Conservation (phyloP, 2,888 invertebrate species). For the Micoletzkya japonica region DNA sequence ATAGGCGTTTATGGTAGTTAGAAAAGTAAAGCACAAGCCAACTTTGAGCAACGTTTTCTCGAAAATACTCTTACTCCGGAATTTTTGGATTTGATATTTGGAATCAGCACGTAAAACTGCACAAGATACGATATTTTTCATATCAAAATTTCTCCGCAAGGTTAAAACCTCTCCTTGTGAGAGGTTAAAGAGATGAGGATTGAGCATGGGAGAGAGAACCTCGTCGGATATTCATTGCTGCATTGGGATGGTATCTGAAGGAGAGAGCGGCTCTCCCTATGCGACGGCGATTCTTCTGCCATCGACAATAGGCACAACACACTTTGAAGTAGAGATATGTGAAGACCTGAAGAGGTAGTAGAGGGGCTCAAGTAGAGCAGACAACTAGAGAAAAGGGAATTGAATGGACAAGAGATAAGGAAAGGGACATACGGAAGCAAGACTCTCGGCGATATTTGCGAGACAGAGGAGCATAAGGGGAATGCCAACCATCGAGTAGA, state of each 20-base stretch:
- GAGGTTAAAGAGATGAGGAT: too few relatives aligned
- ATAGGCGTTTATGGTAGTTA: too few relatives aligned
- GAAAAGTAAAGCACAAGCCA: too few relatives aligned
- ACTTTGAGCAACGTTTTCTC: too few relatives aligned
- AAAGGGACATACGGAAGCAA: conserved; percentile 65
- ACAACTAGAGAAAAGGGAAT: not conserved
- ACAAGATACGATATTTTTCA: not conserved
- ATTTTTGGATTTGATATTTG: too few relatives aligned
- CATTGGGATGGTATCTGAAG: conserved; percentile 62
- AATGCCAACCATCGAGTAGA: conserved; percentile 82
- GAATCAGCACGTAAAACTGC: too few relatives aligned
- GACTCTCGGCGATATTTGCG: conserved; percentile 69
- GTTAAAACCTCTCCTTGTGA: too few relatives aligned
- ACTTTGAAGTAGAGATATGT: conserved; percentile 67
- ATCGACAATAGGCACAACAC: conserved; percentile 64
- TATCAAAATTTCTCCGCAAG: not conserved
- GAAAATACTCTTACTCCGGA: too few relatives aligned
- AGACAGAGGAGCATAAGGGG: conserved; percentile 69
- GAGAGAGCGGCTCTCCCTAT: conserved; percentile 59
- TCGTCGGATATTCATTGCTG: conserved; percentile 59
- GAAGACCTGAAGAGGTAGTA: conserved; percentile 62
- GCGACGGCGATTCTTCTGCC: conserved; percentile 60
- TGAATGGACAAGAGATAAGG: too few relatives aligned
- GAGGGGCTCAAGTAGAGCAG: not conserved
- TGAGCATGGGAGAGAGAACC: conserved; percentile 37